Evolutionary conservation across 2,797 vertebrate species (phyloP).

Genomic region (Sebastolobus altivelis): DNA sequence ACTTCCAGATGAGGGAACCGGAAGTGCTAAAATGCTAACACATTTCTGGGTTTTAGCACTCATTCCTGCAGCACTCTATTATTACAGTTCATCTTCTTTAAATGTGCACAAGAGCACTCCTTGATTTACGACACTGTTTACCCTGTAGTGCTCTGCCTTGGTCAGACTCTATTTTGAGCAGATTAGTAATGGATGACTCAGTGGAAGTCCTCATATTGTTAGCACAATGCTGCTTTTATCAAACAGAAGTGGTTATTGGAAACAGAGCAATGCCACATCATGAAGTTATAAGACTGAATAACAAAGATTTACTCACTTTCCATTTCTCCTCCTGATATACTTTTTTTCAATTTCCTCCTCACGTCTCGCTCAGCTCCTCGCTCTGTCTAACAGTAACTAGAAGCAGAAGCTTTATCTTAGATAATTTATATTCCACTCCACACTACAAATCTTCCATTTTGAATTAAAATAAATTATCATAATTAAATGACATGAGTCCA

Average conservation of each 20-base stretch:
- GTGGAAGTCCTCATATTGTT: constrained; percentile 63
- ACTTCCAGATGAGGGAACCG: too few relatives aligned
- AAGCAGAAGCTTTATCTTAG: constrained; percentile 65
- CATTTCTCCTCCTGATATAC: constrained; percentile 33
- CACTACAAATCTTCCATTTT: constrained; percentile 19
- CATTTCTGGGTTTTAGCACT: too few relatives aligned
- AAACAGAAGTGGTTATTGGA: constrained; percentile 70
- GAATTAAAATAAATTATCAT: constrained; percentile 39
- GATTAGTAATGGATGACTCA: constrained; percentile 64
- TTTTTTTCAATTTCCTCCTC: constrained; percentile 40
- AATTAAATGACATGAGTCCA: constrained; percentile 44
- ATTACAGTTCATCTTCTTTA: background rate
- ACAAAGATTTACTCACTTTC: constrained; percentile 50
- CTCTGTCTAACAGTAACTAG: constrained; percentile 59
- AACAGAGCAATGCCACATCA: constrained; percentile 61
- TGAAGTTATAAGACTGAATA: constrained; percentile 48
- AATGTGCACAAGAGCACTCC: background rate
- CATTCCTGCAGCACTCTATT: too few relatives aligned
- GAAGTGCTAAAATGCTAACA: too few relatives aligned
- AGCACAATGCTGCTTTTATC: constrained; percentile 65
- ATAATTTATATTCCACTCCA: constrained; percentile 49
- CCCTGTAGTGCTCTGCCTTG: constrained; percentile 22
- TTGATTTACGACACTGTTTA: constrained; percentile 38
- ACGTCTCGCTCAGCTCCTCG: background rate
- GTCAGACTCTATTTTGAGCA: constrained; percentile 70